Evolutionary conservation across 1,140 invertebrate species (phyloP), one percentile per base, ranked within the genome.

Genomic region (Bursaphelenchus mucronatus): DNA sequence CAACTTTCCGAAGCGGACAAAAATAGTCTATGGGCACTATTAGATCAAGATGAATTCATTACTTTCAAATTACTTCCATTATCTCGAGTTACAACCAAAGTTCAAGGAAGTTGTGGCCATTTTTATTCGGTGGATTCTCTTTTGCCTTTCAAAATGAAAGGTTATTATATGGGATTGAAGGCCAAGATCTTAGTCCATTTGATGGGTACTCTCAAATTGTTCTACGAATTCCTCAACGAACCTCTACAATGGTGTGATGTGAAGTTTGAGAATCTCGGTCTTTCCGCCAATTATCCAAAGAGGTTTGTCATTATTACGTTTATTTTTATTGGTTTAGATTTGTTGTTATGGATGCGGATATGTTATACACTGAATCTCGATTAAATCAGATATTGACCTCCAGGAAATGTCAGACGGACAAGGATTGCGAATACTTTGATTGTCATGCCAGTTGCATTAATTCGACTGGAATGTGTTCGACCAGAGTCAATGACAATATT

Each of bases 201-300:
- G 40, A 81, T 80, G 80, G 78, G 78, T 15, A 81, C 78, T 0
- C 58, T 80, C 41, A 80, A 80, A 63, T 50, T 81, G 13, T 80
- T 80, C 19, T 75, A 80, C 57, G 78, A 80, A 61, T 81, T 80
- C 59, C 61, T 80, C 9, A 82, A 80, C 62, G 78, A 80, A 44
- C 78, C 78, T 5, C 59, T 80, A 0, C 79, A 80, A 64, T 81
- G 78, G 79, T 80, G 78, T 52, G 78, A 81, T 61, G 78, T 80
- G 7, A 70, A 78, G 45, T 80, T 80, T 52, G 13, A 80, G 13
- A 80, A 80, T 69, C 56, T 80, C 11, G 78, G 79, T 11, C 51
- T 80, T n/a, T 80, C 77, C 13, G 72, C 78, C 1, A 67, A 76
- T 30, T 81, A 81, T 63, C 78, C 78, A 8, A 81, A 81, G 63